Base-by-base conservation (phyloP, 2,113 vertebrate species). In the Erinaceus europaeus region DNA sequence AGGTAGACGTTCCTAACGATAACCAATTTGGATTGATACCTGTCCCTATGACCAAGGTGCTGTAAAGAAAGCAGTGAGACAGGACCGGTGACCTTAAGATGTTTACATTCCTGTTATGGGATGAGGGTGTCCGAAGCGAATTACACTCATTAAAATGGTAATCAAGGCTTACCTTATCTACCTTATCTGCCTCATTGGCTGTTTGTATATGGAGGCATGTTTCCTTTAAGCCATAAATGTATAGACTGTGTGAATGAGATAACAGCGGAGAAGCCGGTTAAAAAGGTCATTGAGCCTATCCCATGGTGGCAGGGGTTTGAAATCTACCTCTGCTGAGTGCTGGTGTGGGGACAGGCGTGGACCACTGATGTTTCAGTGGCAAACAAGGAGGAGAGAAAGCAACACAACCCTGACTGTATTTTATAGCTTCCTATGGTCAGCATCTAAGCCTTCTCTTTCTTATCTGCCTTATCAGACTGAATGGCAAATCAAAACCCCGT, bases 191-290 rank as follows among this genome's bases (percentile, higher is more conserved):
- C 2, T 71, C 18, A 69, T 38, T 93, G 52, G 42, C 2, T 89
- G 42, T 73, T 44, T 85, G 20, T 44, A 34, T 46, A 57, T 36
- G 25, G 55, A 74, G 29, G 8, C 38, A 75, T 21, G 4, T 69
- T 90, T 68, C 25, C 32, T 88, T 87, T 92, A 79, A 79, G 6
- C 64, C 13, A 71, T 83, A 86, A 72, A 89, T 48, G 40, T 72
- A 75, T 34, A 65, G 61, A 86, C 62, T 76, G 14, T 75, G n/a
- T 53, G 86, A 87, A 80, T 75, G 93, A 77, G 46, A 40, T 27
- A 23, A 36, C 86, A 80, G 34, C 52, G 88, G 13, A 89, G 36
- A 10, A 68, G 18, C 23, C 44, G n/a, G 21, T 79, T 75, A 40
- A 69, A 90, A 88, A 78, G 44, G 21, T 50, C 76, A 55, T 73